Percentiles rank a stretch among this genome's conserved stretches.
Conservation (phyloP, 64 coral and sea anemone species). For the Actinia equina region DNA sequence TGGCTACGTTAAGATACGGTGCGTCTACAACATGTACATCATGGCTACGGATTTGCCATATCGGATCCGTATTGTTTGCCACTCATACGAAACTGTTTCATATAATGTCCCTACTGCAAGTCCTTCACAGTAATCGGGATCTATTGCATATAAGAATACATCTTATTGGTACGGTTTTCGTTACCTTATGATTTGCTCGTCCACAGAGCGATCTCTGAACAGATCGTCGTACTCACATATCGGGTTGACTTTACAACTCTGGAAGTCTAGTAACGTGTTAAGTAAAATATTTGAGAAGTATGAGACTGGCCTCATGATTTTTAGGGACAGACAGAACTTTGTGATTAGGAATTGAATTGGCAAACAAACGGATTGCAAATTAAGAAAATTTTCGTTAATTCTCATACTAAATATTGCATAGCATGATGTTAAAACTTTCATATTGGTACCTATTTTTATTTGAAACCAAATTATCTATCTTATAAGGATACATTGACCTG, state of each 20-base stretch:
- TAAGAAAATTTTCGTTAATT: not conserved
- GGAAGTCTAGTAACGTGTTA: constrained; percentile 54
- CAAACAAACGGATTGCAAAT: not conserved
- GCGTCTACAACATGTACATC: too few species aligned
- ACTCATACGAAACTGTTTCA: too few species aligned
- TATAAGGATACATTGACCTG: constrained; percentile 88
- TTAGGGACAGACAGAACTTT: not conserved
- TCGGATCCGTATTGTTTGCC: too few species aligned
- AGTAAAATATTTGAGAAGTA: constrained; percentile 2
- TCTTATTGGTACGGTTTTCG: not conserved
- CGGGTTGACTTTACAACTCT: constrained; percentile 72
- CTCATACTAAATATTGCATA: too few species aligned
- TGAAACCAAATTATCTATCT: not conserved
- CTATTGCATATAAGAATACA: too few species aligned
- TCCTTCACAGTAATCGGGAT: too few species aligned
- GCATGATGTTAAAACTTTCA: too few species aligned
- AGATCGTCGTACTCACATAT: constrained; percentile 64
- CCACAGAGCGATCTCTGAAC: constrained; percentile 60
- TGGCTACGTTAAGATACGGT: too few species aligned
- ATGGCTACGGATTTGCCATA: too few species aligned
- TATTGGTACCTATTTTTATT: too few species aligned
- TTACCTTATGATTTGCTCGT: constrained; percentile 78
- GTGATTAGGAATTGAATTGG: not conserved
- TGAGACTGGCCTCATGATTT: too few species aligned
- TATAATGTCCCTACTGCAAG: too few species aligned